Percentiles rank a stretch among this genome's conserved stretches.
phyloP scores from a whole-genome alignment of 2,888 invertebrate species.

The Incurvaria masculella region DNA sequence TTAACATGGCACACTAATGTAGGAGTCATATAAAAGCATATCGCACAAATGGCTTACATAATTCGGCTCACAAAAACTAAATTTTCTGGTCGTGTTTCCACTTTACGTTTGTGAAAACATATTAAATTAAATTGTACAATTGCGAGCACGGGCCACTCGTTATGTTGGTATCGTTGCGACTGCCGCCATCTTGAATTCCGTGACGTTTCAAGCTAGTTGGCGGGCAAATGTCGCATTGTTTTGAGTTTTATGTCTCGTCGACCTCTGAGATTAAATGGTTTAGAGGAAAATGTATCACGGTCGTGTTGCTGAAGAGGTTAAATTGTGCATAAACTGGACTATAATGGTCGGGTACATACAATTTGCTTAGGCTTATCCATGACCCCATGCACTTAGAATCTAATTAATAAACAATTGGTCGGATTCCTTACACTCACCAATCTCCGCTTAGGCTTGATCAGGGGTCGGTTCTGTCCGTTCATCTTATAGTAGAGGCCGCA shows the following conservation, averaged over 20 bases:
- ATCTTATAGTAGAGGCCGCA: constrained; percentile 99
- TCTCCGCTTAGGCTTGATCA: constrained; percentile 99
- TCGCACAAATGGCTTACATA: constrained; percentile 28
- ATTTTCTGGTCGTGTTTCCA: constrained; percentile 31
- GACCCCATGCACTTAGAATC: background rate
- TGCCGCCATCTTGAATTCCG: background rate
- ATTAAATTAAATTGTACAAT: constrained; percentile 54
- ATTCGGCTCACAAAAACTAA: constrained; percentile 42
- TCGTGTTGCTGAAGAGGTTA: constrained; percentile 23
- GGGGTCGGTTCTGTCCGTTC: constrained; percentile 98
- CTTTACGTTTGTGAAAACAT: constrained; percentile 44
- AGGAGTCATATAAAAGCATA: too few relatives aligned
- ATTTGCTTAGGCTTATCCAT: background rate
- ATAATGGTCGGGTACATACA: background rate
- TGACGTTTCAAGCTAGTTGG: constrained; percentile 32
- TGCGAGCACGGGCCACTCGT: constrained; percentile 53
- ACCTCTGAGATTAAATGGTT: constrained; percentile 44
- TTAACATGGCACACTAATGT: too few relatives aligned
- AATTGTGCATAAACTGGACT: constrained; percentile 1
- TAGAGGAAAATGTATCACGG: constrained; percentile 46
- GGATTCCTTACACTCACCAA: constrained; percentile 85
- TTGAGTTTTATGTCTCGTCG: constrained; percentile 42
- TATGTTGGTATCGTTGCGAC: constrained; percentile 18
- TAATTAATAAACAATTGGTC: constrained; percentile 37
- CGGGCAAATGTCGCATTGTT: constrained; percentile 47